Percentiles rank a stretch among this genome's conserved stretches.
phyloP scores from a whole-genome alignment of 2,888 invertebrate species.

The Belgica antarctica region DNA sequence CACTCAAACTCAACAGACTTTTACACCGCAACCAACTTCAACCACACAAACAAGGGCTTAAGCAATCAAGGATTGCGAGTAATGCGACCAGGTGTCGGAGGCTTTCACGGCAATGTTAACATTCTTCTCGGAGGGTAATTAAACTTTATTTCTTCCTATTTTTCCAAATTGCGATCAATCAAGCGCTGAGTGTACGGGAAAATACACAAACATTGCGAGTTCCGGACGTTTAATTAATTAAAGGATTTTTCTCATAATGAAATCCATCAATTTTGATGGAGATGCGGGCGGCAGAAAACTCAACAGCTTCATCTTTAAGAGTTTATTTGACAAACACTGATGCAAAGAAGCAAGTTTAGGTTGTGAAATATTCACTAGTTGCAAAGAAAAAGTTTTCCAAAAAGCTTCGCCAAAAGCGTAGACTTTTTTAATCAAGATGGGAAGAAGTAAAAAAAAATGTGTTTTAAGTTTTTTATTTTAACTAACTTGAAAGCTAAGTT shows the following conservation, averaged over 20 bases:
- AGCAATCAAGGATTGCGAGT: constrained; percentile 46
- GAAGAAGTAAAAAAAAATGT: too few relatives aligned
- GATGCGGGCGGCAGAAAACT: too few relatives aligned
- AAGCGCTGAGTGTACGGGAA: constrained; percentile 11
- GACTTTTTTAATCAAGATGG: too few relatives aligned
- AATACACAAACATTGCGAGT: neutral
- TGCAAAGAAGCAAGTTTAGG: too few relatives aligned
- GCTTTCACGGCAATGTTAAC: constrained; percentile 65
- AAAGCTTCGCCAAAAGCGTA: too few relatives aligned
- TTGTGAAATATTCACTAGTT: too few relatives aligned
- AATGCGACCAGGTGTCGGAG: constrained; percentile 51
- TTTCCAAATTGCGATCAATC: neutral
- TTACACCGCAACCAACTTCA: neutral
- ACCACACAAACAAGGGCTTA: neutral
- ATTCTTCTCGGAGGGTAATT: constrained; percentile 75
- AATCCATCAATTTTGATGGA: neutral
- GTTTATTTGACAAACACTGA: too few relatives aligned
- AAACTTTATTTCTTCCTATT: neutral
- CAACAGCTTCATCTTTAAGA: too few relatives aligned
- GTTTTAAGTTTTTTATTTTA: too few relatives aligned
- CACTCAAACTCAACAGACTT: neutral
- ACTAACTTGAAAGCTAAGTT: too few relatives aligned
- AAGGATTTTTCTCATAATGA: neutral
- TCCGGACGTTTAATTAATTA: constrained; percentile 14
- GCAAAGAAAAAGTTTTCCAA: too few relatives aligned